Conservation (phyloP, 2,888 invertebrate species). For the Marronus borbonicus region DNA sequence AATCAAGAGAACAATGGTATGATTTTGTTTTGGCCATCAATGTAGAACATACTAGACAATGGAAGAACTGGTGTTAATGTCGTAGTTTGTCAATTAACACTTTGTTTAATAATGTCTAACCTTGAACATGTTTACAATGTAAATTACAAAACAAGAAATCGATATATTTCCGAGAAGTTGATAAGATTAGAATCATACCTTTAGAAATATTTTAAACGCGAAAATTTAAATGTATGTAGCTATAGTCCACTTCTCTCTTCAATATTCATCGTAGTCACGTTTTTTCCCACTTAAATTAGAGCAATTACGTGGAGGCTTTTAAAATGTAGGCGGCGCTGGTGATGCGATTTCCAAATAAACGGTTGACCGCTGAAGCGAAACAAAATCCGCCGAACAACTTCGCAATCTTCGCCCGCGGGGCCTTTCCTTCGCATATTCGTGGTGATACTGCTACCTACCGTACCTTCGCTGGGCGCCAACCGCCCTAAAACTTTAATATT, state of each 20-base stretch:
- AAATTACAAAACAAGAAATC: too few species aligned
- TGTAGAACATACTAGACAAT: too few species aligned
- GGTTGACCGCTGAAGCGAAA: slow-evolving; percentile 37
- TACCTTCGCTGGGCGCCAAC: neutral
- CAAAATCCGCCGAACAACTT: slow-evolving; percentile 36
- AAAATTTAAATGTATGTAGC: too few species aligned
- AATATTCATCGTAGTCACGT: too few species aligned
- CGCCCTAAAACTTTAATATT: slow-evolving; percentile 44
- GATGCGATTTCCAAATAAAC: neutral
- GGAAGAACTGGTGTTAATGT: too few species aligned
- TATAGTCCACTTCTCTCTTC: too few species aligned
- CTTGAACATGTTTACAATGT: too few species aligned
- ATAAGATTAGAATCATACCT: too few species aligned
- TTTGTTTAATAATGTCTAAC: too few species aligned
- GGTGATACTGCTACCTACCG: neutral
- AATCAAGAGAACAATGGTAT: neutral
- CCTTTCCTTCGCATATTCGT: neutral
- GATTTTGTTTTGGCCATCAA: neutral
- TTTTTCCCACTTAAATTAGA: neutral
- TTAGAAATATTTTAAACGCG: too few species aligned
- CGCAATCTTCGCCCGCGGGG: neutral
- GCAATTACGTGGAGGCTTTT: slow-evolving; percentile 5
- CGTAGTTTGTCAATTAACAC: too few species aligned
- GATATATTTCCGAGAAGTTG: too few species aligned
- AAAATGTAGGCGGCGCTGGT: neutral